phyloP scores from a whole-genome alignment of 2,888 invertebrate genomes.

The Acanthosepion pharaonis region DNA sequence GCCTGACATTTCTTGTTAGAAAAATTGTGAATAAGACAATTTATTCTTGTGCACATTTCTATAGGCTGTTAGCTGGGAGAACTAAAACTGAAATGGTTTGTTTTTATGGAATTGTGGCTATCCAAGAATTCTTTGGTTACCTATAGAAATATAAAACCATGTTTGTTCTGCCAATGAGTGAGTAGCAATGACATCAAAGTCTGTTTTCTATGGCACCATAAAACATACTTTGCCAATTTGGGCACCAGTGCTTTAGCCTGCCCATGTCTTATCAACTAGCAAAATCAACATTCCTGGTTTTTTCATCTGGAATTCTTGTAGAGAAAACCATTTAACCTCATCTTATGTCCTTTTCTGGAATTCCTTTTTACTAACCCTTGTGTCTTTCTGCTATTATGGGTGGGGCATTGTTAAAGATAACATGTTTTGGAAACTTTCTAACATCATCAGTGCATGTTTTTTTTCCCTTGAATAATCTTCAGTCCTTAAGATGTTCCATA shows the following conservation, averaged over 20 bases:
- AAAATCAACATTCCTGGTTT: constrained; percentile 20
- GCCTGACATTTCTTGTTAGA: no score
- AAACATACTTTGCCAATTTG: neutral
- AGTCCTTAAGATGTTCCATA: neutral
- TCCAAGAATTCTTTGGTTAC: neutral
- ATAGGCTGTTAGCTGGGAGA: neutral
- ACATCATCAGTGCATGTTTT: constrained; percentile 35
- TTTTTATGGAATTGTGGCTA: neutral
- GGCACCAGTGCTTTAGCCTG: neutral
- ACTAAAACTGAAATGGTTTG: neutral
- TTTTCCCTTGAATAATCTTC: neutral
- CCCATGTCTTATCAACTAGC: neutral
- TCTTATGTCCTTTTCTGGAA: neutral
- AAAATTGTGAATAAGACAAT: no score
- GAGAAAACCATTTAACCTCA: neutral
- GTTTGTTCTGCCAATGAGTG: neutral
- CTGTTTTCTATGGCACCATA: neutral
- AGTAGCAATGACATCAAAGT: neutral
- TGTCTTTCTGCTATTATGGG: neutral
- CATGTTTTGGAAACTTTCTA: neutral
- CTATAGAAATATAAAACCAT: neutral
- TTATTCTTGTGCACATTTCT: neutral
- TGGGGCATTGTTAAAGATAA: constrained; percentile 20
- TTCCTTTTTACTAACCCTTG: neutral
- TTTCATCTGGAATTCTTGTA: neutral